phyloP scores from a whole-genome alignment of 2,888 invertebrate genomes.

The Microctonus hyperodae region DNA sequence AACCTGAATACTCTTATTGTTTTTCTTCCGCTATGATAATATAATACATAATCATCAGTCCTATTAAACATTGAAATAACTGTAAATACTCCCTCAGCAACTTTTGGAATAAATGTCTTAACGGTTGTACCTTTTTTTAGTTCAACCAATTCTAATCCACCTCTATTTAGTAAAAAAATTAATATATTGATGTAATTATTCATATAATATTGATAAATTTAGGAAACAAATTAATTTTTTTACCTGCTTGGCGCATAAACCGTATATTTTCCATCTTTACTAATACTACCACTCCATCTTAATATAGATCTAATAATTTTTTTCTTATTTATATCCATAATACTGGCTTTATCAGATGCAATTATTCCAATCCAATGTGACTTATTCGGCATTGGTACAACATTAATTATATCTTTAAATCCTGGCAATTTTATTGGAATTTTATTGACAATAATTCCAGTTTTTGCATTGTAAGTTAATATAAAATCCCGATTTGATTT shows the following conservation, averaged over 20 bases:
- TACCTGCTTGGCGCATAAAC: constrained; percentile 86
- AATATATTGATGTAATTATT: too few species aligned
- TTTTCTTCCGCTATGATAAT: constrained; percentile 95
- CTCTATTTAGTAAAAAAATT: too few species aligned
- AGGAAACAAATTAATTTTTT: background rate
- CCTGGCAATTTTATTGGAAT: constrained; percentile 65
- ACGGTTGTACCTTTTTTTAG: constrained; percentile 88
- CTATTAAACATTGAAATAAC: constrained; percentile 94
- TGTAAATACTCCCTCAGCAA: constrained; percentile 97
- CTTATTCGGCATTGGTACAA: constrained; percentile 86
- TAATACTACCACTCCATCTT: constrained; percentile 92
- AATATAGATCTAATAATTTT: constrained; percentile 86
- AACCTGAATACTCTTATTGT: constrained; percentile 91
- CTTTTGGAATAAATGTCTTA: constrained; percentile 89
- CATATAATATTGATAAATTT: background rate
- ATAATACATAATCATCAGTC: constrained; percentile 93
- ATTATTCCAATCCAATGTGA: constrained; percentile 86
- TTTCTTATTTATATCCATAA: constrained; percentile 89
- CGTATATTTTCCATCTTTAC: constrained; percentile 87
- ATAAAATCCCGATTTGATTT: constrained; percentile 83
- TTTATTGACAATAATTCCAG: constrained; percentile 70
- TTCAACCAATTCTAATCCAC: constrained; percentile 92
- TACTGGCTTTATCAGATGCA: constrained; percentile 88
- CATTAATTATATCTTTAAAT: constrained; percentile 75
- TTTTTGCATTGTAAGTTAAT: constrained; percentile 82